Percentiles rank a stretch among this genome's conserved stretches.
These are phyloP conservation scores for Spicauda simplicius DNA, from an alignment of 2,888 invertebrate genomes.

Conservation along the genomic window DNA sequence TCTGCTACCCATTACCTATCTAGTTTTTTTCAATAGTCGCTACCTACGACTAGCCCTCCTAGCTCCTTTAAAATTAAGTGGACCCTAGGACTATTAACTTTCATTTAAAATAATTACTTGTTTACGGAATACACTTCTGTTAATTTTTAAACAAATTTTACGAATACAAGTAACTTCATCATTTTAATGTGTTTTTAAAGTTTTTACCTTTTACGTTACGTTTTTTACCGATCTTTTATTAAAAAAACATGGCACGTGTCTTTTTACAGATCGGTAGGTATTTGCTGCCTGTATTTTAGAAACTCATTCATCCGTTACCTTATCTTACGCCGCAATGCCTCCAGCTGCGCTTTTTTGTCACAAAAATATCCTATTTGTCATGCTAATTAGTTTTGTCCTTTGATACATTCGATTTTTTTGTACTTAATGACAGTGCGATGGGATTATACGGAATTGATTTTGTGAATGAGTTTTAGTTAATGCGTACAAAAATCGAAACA, in stretches of 20 bases:
- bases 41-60: too few relatives aligned
- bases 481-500: too few relatives aligned
- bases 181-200: too few relatives aligned
- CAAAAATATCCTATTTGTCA: conserved; percentile 23
- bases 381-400: conserved; percentile 15
- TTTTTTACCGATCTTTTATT: not conserved
- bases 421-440: not conserved
- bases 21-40: too few relatives aligned
- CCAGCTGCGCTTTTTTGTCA: conserved; percentile 63
- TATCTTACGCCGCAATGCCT: conserved; percentile 59
- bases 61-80: too few relatives aligned
- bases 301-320: conserved; percentile 56
- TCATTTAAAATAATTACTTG: too few relatives aligned
- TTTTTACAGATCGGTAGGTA: conserved; percentile 51
- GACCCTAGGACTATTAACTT: too few relatives aligned
- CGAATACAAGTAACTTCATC: too few relatives aligned
- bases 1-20: too few relatives aligned
- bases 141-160: too few relatives aligned
- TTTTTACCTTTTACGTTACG: not conserved
- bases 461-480: too few relatives aligned
- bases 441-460: not conserved
- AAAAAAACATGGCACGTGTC: conserved; percentile 24
- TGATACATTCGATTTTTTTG: not conserved
- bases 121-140: too few relatives aligned
- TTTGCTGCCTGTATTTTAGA: conserved; percentile 70